Percentiles rank a stretch among this genome's conserved stretches.
These are phyloP conservation scores for Lydus trimaculatus DNA, from an alignment of 2,888 invertebrate genomes.

Conservation along the genomic window DNA sequence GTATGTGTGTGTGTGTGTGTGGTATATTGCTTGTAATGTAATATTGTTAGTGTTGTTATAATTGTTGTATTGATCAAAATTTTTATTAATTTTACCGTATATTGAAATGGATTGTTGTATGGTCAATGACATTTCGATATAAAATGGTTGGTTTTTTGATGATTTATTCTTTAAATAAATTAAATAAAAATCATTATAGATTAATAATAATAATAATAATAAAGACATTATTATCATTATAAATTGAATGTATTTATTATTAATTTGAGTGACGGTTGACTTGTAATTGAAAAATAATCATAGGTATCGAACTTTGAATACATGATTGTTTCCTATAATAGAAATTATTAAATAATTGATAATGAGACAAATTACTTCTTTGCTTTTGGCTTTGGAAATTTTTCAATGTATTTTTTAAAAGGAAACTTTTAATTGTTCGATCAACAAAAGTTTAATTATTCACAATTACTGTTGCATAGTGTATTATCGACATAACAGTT, in stretches of 20 bases:
- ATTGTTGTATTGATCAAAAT: slow-evolving; percentile 3
- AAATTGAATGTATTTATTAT: neutral
- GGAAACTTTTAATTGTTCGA: too few species aligned
- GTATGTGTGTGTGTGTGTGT: too few species aligned
- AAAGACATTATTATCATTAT: neutral
- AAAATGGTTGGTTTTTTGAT: slow-evolving; percentile 19
- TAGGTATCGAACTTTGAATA: slow-evolving; percentile 4
- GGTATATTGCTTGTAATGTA: neutral
- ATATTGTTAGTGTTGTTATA: neutral
- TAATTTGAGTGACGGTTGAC: neutral
- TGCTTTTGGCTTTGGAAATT: neutral
- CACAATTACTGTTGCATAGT: too few species aligned
- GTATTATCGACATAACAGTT: too few species aligned
- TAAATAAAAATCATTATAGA: neutral
- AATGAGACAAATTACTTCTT: neutral
- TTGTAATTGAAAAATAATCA: slow-evolving; percentile 5
- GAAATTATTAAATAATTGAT: neutral
- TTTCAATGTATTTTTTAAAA: neutral
- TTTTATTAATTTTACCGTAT: neutral
- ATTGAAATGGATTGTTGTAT: slow-evolving; percentile 3
- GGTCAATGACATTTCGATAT: slow-evolving; percentile 13
- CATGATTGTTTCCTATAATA: neutral
- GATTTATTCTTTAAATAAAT: neutral
- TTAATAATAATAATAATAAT: neutral
- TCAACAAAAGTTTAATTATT: neutral